Conservation (phyloP, 2,113 vertebrate genomes). For the Nipponia nippon region DNA sequence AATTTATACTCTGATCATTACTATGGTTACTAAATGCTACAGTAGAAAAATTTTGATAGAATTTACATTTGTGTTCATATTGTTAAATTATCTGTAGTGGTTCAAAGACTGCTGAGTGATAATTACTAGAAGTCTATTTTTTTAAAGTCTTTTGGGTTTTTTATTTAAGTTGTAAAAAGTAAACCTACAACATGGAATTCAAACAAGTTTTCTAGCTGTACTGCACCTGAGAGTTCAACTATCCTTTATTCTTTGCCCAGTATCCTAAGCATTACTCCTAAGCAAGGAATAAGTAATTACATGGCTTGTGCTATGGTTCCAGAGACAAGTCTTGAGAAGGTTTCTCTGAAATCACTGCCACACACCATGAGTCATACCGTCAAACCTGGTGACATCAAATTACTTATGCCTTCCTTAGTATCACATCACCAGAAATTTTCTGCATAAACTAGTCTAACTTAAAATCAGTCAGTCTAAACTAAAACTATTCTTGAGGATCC, state of each 20-base stretch:
- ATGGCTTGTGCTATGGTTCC: not conserved
- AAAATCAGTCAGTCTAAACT: not conserved
- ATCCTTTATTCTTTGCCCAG: not conserved
- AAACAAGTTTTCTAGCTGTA: not conserved
- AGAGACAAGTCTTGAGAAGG: not conserved
- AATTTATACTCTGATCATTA: slow-evolving; percentile 11
- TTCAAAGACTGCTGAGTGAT: not conserved
- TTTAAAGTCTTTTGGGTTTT: not conserved
- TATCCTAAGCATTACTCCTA: not conserved
- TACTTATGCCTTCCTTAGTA: not conserved
- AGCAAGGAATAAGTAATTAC: not conserved
- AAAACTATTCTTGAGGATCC: not conserved
- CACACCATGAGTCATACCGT: not conserved
- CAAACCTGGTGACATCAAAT: not conserved
- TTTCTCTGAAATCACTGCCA: not conserved
- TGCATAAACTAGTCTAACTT: not conserved
- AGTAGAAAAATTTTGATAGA: not conserved
- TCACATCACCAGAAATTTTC: not conserved
- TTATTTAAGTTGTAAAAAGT: not conserved
- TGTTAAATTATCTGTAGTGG: not conserved
- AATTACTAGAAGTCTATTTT: not conserved
- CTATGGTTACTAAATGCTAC: slow-evolving; percentile 7
- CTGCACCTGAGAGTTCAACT: not conserved
- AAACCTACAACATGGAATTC: not conserved
- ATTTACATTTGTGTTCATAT: not conserved